Percentiles rank a stretch among this genome's conserved stretches.
These are phyloP conservation scores for Tupiocoris notatus DNA, from an alignment of 2,888 invertebrate genomes.

Conservation along the genomic window DNA sequence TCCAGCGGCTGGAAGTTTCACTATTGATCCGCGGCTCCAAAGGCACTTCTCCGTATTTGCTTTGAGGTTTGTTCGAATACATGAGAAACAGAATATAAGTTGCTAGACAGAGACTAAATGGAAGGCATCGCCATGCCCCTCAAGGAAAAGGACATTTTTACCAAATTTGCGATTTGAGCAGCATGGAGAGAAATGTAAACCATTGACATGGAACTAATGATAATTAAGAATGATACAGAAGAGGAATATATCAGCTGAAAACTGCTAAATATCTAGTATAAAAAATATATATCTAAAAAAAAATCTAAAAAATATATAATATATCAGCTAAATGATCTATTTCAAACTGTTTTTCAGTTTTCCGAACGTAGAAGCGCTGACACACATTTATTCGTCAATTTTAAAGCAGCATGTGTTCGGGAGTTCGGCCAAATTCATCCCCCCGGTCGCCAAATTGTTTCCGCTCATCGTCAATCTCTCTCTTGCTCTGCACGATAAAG, in stretches of 20 bases:
- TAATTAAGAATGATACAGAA: too few relatives aligned
- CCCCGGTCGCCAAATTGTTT: conserved; percentile 61
- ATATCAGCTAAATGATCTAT: too few relatives aligned
- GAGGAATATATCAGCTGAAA: too few relatives aligned
- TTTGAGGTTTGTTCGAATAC: too few relatives aligned
- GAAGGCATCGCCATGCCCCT: too few relatives aligned
- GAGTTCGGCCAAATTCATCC: conserved; percentile 66
- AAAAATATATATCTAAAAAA: too few relatives aligned
- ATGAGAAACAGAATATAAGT: too few relatives aligned
- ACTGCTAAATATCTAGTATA: too few relatives aligned
- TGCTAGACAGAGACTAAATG: too few relatives aligned
- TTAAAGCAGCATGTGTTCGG: conserved; percentile 70
- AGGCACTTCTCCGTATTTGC: conserved; percentile 84
- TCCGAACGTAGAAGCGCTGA: conserved; percentile 76
- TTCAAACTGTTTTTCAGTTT: conserved; percentile 64
- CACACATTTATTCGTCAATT: conserved; percentile 81
- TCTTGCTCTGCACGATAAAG: conserved; percentile 71
- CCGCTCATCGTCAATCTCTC: conserved; percentile 69
- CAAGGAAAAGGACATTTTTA: too few relatives aligned
- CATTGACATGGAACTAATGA: not conserved
- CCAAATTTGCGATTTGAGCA: too few relatives aligned
- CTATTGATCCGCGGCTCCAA: conserved; percentile 86
- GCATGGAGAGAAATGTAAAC: too few relatives aligned
- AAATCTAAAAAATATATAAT: not conserved
- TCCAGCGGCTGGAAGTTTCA: conserved; percentile 92